phyloP scores from a whole-genome alignment of 2,113 vertebrate species.

The Sciurus niger region DNA sequence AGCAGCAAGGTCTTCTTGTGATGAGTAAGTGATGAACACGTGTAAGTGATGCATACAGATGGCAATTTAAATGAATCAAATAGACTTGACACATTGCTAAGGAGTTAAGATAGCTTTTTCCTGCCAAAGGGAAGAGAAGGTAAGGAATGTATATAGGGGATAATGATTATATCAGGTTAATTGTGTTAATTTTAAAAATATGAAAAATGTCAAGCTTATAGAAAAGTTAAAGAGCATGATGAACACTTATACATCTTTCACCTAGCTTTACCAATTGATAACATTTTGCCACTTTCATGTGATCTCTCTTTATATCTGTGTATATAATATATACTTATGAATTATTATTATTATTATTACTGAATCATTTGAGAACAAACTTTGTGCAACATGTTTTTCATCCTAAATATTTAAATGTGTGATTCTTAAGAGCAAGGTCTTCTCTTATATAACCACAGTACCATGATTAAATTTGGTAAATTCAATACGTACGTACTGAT shows the following conservation, averaged over 20 bases:
- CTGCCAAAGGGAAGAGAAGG: neutral
- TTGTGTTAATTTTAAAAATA: neutral
- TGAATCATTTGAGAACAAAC: conserved; percentile 9
- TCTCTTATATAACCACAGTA: neutral
- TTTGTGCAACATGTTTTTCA: neutral
- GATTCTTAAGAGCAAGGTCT: neutral
- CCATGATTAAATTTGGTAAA: neutral
- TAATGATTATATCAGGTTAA: neutral
- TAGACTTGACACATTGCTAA: neutral
- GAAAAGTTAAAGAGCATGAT: neutral
- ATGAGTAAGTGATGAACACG: neutral
- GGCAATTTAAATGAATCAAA: neutral
- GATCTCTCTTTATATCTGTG: neutral
- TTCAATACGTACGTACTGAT: neutral
- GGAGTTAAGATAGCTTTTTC: neutral
- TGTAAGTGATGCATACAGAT: neutral
- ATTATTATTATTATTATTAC: neutral
- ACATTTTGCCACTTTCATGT: neutral
- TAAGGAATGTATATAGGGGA: neutral
- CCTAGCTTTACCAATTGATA: neutral
- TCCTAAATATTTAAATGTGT: conserved; percentile 39
- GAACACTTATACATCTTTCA: neutral
- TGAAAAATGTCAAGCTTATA: neutral
- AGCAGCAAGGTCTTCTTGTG: neutral
- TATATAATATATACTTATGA: neutral